A percentile compares a stretch with the other conserved stretches of the same genome.
Evolutionary conservation across 2,113 vertebrate genomes (phyloP).

Genomic region (Pristiophorus japonicus): DNA sequence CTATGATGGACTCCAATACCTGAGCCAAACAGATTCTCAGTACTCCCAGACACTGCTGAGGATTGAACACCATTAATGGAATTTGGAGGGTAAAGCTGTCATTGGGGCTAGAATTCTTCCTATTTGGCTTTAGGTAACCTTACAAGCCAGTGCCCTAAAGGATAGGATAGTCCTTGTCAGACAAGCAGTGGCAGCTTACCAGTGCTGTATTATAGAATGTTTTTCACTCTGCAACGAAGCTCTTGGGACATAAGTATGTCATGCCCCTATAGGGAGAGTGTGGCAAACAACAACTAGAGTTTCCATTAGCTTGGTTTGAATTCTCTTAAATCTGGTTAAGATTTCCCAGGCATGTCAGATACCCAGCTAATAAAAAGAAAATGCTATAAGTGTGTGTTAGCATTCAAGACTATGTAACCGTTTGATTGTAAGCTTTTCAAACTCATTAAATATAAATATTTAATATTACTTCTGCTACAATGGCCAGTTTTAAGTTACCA

Average conservation of each 20-base stretch:
- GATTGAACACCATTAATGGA: neutral
- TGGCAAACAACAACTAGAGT: neutral
- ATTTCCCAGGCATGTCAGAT: neutral
- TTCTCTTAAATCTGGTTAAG: neutral
- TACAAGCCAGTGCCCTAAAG: neutral
- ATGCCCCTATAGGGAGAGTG: neutral
- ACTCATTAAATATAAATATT: no score
- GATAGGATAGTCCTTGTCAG: neutral
- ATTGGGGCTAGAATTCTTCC: neutral
- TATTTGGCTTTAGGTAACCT: neutral
- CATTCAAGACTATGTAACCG: neutral
- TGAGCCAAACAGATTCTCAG: neutral
- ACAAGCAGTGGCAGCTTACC: neutral
- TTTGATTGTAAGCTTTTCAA: no score
- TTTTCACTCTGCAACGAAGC: neutral
- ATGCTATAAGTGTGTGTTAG: neutral
- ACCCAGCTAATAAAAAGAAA: neutral
- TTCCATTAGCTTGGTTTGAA: neutral
- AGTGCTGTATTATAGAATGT: neutral
- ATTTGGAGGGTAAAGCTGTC: neutral
- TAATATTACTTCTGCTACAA: no score
- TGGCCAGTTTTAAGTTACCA: no score
- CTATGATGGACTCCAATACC: neutral
- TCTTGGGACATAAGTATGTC: neutral
- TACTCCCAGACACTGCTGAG: neutral